Evolutionary conservation across 1,140 invertebrate species (phyloP).

Genomic region (Drosophila fuyamai): DNA sequence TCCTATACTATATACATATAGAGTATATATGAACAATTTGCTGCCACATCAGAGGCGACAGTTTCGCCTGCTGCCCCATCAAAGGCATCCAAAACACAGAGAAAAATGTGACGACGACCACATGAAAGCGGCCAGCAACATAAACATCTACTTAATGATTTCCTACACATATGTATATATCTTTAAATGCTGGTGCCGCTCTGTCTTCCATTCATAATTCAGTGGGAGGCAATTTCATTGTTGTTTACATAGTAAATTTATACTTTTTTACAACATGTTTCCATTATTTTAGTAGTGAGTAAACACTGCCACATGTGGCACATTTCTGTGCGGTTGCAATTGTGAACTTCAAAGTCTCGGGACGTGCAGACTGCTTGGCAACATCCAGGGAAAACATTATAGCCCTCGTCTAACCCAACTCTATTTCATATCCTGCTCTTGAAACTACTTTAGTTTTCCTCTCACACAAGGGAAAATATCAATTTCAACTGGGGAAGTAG

Average conservation of each 20-base stretch:
- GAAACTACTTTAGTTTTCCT: constrained; percentile 30
- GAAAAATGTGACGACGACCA: constrained; percentile 74
- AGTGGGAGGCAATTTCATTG: constrained; percentile 54
- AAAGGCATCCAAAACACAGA: constrained; percentile 37
- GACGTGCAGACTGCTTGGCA: constrained; percentile 72
- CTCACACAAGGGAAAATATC: constrained; percentile 14
- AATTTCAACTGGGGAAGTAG: constrained; percentile 1
- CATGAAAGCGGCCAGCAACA: constrained; percentile 71
- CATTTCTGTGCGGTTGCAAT: constrained; percentile 60
- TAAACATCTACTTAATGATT: constrained; percentile 82
- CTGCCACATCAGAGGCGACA: constrained; percentile 72
- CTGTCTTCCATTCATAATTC: constrained; percentile 73
- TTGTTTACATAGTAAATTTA: constrained; percentile 83
- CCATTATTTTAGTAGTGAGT: constrained; percentile 83
- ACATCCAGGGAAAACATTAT: constrained; percentile 55
- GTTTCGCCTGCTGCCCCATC: constrained; percentile 45
- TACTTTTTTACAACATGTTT: constrained; percentile 82
- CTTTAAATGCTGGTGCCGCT: constrained; percentile 20
- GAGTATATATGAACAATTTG: constrained; percentile 51
- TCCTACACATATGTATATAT: constrained; percentile 47
- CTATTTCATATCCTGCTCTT: constrained; percentile 56
- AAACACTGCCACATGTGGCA: constrained; percentile 64
- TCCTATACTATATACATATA: background rate
- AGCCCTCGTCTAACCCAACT: constrained; percentile 31
- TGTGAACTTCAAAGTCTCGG: constrained; percentile 68